Percentiles rank a stretch among this genome's conserved stretches.
Evolutionary conservation across 1,140 invertebrate species (phyloP).

Genomic region (Episyrphus balteatus): DNA sequence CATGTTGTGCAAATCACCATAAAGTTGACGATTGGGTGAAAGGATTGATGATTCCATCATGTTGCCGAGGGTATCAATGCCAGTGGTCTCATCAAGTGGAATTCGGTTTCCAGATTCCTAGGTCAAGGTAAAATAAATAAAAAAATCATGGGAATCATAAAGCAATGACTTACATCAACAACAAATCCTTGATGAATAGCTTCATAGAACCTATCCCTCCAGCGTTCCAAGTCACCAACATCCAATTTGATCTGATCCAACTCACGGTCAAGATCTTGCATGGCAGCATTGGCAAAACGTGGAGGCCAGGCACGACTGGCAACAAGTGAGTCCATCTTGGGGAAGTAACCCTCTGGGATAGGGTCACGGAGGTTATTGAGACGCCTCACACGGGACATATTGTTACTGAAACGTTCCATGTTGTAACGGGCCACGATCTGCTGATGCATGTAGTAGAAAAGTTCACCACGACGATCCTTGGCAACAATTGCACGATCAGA

Average conservation of each 20-base stretch:
- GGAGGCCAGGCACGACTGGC: slow-evolving; percentile 52
- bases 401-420: slow-evolving; percentile 54
- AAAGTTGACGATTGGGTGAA: slow-evolving; percentile 54
- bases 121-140: background rate
- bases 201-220: slow-evolving; percentile 61
- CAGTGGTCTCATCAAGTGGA: slow-evolving; percentile 49
- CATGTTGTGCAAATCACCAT: slow-evolving; percentile 62
- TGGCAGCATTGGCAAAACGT: slow-evolving; percentile 44
- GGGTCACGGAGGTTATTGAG: slow-evolving; percentile 49
- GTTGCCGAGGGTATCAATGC: slow-evolving; percentile 71
- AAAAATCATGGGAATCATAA: no score
- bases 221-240: slow-evolving; percentile 57
- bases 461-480: slow-evolving; percentile 60
- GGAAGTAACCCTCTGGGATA: slow-evolving; percentile 59
- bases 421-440: slow-evolving; percentile 59
- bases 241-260: slow-evolving; percentile 55
- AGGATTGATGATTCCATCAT: slow-evolving; percentile 63
- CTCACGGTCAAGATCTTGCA: slow-evolving; percentile 54
- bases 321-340: slow-evolving; percentile 56
- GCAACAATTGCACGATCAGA: slow-evolving; percentile 45
- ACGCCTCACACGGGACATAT: slow-evolving; percentile 43
- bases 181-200: slow-evolving; percentile 60
- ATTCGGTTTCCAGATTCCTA: slow-evolving; percentile 41
- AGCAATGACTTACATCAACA: slow-evolving; percentile 38
- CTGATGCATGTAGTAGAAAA: slow-evolving; percentile 72